A percentile compares a stretch with the other conserved stretches of the same genome.
These are phyloP conservation scores for Agapornis canus DNA, from an alignment of 2,797 vertebrate genomes.

Conservation along the genomic window DNA sequence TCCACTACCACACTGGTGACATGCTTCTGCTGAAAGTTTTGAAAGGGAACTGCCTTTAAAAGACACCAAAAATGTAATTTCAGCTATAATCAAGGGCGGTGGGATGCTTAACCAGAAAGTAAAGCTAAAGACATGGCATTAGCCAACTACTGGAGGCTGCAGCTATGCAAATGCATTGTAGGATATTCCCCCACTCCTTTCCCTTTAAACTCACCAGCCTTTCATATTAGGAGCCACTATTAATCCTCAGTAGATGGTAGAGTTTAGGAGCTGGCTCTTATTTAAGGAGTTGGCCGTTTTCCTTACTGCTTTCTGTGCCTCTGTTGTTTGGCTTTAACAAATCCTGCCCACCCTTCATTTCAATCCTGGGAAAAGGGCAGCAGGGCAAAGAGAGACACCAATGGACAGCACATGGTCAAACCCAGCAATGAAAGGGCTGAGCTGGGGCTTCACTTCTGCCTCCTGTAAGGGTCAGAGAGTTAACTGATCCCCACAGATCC, in stretches of 20 bases:
- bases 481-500: rapidly evolving
- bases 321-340: background rate
- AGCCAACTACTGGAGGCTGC: background rate
- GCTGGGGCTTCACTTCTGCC: background rate
- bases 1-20: too few relatives aligned
- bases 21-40: background rate
- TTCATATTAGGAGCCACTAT: background rate
- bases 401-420: background rate
- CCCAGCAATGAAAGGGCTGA: background rate
- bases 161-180: background rate
- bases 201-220: background rate
- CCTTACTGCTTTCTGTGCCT: background rate
- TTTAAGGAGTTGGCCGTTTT: background rate
- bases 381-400: background rate
- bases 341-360: background rate
- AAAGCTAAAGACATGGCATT: background rate
- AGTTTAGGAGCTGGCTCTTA: background rate
- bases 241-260: background rate
- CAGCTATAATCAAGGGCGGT: background rate
- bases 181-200: background rate
- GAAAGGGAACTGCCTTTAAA: background rate
- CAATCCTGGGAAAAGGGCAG: background rate
- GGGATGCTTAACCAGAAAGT: background rate
- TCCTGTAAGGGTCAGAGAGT: background rate
- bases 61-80: background rate